A percentile compares a stretch with the other conserved stretches of the same genome.
phyloP scores from a whole-genome alignment of 2,888 invertebrate genomes.

The Polydrusus tereticollis region DNA sequence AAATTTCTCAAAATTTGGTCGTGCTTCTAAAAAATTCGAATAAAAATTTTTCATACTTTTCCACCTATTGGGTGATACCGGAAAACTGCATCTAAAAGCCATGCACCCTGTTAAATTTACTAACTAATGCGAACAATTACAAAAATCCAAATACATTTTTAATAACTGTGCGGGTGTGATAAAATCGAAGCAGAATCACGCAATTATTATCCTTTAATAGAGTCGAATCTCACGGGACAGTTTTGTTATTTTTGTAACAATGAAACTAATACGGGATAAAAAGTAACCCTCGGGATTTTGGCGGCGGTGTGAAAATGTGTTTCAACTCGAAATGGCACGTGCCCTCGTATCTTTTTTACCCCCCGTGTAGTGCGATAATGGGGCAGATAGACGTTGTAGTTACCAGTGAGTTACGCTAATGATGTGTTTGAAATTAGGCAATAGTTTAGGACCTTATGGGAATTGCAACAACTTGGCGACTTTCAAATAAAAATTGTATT shows the following conservation, averaged over 20 bases:
- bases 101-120: too few relatives aligned
- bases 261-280: conserved; percentile 44
- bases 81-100: too few relatives aligned
- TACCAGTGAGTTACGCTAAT: conserved; percentile 28
- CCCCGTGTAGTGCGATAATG: conserved; percentile 44
- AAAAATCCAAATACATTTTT: not conserved
- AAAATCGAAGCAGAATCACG: conserved; percentile 7
- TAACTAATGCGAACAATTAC: too few relatives aligned
- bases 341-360: conserved; percentile 44
- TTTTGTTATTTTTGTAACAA: conserved; percentile 38
- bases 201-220: conserved; percentile 36
- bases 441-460: too few relatives aligned
- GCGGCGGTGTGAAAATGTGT: conserved; percentile 28
- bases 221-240: conserved; percentile 36
- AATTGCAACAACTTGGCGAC: too few relatives aligned
- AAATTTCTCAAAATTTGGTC: too few relatives aligned
- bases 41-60: too few relatives aligned
- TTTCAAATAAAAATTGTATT: too few relatives aligned
- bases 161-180: conserved; percentile 32
- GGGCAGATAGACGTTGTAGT: conserved; percentile 37
- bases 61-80: too few relatives aligned
- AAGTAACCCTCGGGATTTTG: conserved; percentile 39
- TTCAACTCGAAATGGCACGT: conserved; percentile 40
- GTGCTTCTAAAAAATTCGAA: too few relatives aligned
- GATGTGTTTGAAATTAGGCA: conserved; percentile 22